Percentiles rank a stretch among this genome's conserved stretches.
phyloP scores from a whole-genome alignment of 2,797 vertebrate genomes.

The Phoeniculus purpureus region DNA sequence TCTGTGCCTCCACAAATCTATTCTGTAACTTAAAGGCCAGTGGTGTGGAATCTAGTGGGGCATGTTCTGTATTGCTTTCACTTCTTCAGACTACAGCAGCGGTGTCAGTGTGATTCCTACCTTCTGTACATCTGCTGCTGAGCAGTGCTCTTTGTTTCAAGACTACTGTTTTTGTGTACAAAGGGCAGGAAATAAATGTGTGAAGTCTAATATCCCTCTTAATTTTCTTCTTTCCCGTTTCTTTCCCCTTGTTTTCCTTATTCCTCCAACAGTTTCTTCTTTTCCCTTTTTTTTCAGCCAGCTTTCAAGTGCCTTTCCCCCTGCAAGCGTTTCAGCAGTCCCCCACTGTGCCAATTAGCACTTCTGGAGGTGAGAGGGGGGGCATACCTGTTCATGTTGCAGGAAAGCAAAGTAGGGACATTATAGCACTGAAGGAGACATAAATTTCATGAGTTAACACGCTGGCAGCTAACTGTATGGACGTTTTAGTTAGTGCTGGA shows the following conservation, averaged over 20 bases:
- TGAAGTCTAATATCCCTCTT: neutral
- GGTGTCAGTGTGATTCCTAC: neutral
- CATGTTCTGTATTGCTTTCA: neutral
- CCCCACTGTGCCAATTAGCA: constrained; percentile 63
- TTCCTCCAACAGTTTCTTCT: neutral
- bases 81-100: neutral
- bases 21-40: neutral
- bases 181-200: neutral
- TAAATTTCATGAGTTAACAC: constrained; percentile 50
- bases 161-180: neutral
- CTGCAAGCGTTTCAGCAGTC: constrained; percentile 27
- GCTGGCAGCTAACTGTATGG: neutral
- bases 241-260: neutral
- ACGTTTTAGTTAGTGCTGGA: neutral
- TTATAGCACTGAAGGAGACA: constrained; percentile 15
- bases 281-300: neutral
- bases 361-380: constrained; percentile 39
- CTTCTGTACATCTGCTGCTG: neutral
- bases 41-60: neutral
- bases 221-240: neutral
- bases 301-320: constrained; percentile 37
- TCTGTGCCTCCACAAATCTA: neutral
- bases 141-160: neutral
- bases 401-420: neutral
- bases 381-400: constrained; percentile 17